These are phyloP conservation scores for Drosophila buzzatii DNA, from an alignment of 2,888 invertebrate genomes.

Conservation along the genomic window DNA sequence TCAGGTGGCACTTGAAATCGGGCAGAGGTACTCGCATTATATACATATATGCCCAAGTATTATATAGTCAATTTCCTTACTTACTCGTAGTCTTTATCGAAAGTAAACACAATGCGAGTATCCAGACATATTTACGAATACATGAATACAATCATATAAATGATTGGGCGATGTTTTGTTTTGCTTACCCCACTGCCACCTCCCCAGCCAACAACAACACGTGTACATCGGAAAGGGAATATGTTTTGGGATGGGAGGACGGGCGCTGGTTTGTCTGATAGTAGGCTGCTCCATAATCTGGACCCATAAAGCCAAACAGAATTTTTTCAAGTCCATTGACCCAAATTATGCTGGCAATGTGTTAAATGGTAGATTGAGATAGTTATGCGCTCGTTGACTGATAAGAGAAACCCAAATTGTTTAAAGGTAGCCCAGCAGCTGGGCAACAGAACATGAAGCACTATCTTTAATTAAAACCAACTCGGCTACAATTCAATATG, in stretches of 20 bases:
- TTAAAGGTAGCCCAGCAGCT: slow-evolving; percentile 25
- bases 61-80: slow-evolving; percentile 67
- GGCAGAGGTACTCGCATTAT: slow-evolving; percentile 13
- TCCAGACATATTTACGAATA: slow-evolving; percentile 21
- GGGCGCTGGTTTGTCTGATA: slow-evolving; percentile 22
- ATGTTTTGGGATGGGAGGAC: background rate
- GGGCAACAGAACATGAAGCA: slow-evolving; percentile 11
- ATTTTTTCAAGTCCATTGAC: slow-evolving; percentile 71
- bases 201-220: background rate
- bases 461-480: slow-evolving; percentile 47
- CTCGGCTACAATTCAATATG: slow-evolving; percentile 24
- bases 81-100: slow-evolving; percentile 64
- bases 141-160: slow-evolving; percentile 46
- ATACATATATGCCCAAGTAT: slow-evolving; percentile 39
- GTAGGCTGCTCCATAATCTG: slow-evolving; percentile 40
- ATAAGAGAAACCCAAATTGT: slow-evolving; percentile 53
- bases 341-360: slow-evolving; percentile 66
- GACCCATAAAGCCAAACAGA: slow-evolving; percentile 33
- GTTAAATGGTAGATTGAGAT: slow-evolving; percentile 52
- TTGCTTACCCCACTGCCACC: slow-evolving; percentile 18
- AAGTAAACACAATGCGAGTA: slow-evolving; percentile 64
- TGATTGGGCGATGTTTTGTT: slow-evolving; percentile 52
- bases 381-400: slow-evolving; percentile 57
- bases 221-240: background rate
- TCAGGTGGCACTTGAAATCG: slow-evolving; percentile 72